Conservation (phyloP, 2,888 invertebrate species). For the Drosophila yooni region DNA sequence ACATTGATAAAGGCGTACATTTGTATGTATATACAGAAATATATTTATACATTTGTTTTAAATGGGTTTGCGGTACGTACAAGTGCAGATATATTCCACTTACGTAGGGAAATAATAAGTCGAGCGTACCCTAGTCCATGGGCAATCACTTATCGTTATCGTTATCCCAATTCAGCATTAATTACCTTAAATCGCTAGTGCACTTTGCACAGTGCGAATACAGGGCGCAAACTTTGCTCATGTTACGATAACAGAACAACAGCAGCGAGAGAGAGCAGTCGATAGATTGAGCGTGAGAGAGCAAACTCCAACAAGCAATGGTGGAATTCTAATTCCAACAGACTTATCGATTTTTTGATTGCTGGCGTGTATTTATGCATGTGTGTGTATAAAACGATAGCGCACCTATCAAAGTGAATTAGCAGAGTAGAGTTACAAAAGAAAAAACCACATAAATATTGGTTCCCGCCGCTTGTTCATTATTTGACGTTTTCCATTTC, state of each 20-base stretch:
- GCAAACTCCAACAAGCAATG: slow-evolving; percentile 54
- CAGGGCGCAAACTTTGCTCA: slow-evolving; percentile 22
- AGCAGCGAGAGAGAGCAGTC: slow-evolving; percentile 4
- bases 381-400: slow-evolving; percentile 31
- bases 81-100: neutral
- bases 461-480: slow-evolving; percentile 54
- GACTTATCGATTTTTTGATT: slow-evolving; percentile 46
- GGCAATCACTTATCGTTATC: slow-evolving; percentile 47
- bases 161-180: slow-evolving; percentile 47
- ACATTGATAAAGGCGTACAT: slow-evolving; percentile 19
- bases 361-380: slow-evolving; percentile 16
- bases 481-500: slow-evolving; percentile 66
- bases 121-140: slow-evolving; percentile 25
- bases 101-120: neutral
- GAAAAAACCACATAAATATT: slow-evolving; percentile 64
- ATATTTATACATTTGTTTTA: slow-evolving; percentile 1
- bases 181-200: slow-evolving; percentile 48
- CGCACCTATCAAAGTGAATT: slow-evolving; percentile 9
- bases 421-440: slow-evolving; percentile 29
- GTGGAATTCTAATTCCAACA: slow-evolving; percentile 1
- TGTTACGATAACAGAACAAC: slow-evolving; percentile 38
- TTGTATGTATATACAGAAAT: neutral
- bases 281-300: slow-evolving; percentile 30
- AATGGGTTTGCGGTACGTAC: neutral
- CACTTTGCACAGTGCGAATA: slow-evolving; percentile 56